Evolutionary conservation across 2,113 vertebrate genomes (phyloP), one percentile per base, ranked within the genome.

Genomic region (Brienomyrus longianalis): DNA sequence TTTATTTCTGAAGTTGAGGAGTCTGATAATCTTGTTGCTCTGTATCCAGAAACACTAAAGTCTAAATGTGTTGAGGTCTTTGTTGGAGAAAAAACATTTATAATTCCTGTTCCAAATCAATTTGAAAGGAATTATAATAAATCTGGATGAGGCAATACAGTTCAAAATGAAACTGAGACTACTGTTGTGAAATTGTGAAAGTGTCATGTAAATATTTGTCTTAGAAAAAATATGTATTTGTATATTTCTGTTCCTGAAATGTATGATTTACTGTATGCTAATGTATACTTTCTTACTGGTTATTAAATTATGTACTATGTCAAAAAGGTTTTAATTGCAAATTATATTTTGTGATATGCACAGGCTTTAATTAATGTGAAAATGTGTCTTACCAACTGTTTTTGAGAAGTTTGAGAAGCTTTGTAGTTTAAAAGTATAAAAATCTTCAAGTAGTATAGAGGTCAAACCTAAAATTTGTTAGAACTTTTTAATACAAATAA

Each of bases 171-270:
- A 83, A 83, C 77, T 8, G 39, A 43, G 1, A 1, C 5, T 83
- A 83, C 35, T 83, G 5, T 83, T 83, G 77, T 83, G 77, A 83
- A 83, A 83, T 83, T 83, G 77, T 83, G 77, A 83, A 83, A 83
- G 77, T 83, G 77, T 80, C 74, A 80, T 83, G 77, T 83, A 83
- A 83, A 83, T 83, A 83, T 83, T 35, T 83, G 35, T 39, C 77
- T 80, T 39, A 45, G 43, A 83, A 83, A 83, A 39, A 43, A 83
- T 19, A 43, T 39, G 39, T 45, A 83, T 43, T 35, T 45, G 0
- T 77, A 39, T 43, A 83, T 83, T 83, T 83, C 31, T 83, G 15
- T 83, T 83, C 77, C 15, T 83, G 77, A 83, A 83, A 83, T 83
- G 77, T 83, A 83, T 83, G 77, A 83, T 83, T 83, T 83, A 83